These are phyloP conservation scores for Chaenocephalus aceratus DNA, from an alignment of 2,113 vertebrate species.

Conservation along the genomic window DNA sequence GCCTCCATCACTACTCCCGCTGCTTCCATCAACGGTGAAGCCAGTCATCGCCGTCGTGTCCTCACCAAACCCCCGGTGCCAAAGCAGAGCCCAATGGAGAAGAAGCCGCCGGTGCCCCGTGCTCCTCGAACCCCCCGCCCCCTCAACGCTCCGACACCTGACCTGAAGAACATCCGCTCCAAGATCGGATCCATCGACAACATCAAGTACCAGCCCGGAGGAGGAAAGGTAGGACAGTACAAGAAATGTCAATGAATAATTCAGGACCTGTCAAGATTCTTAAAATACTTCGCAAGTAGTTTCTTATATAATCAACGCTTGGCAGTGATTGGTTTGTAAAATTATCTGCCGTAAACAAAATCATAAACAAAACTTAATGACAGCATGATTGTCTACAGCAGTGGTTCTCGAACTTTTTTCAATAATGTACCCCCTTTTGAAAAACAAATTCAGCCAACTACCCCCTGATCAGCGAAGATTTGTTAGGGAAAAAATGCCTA, in stretches of 20 bases:
- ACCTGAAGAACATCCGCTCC: conserved; percentile 93
- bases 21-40: conserved; percentile 71
- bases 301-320: conserved; percentile 24
- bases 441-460: too few species aligned
- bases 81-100: conserved; percentile 84
- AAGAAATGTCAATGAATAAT: conserved; percentile 5
- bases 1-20: conserved; percentile 70
- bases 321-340: background rate
- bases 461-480: too few species aligned
- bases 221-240: conserved; percentile 90
- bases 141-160: conserved; percentile 84
- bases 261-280: conserved; percentile 12
- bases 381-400: background rate
- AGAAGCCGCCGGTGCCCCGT: conserved; percentile 82
- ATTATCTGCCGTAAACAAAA: background rate
- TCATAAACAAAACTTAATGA: background rate
- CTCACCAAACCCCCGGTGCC: conserved; percentile 85
- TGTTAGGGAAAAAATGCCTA: too few species aligned
- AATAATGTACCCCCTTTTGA: too few species aligned
- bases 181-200: conserved; percentile 96
- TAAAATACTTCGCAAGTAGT: conserved; percentile 19
- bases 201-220: conserved; percentile 95
- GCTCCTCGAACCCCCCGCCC: conserved; percentile 66
- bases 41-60: conserved; percentile 76
- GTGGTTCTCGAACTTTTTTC: too few species aligned